Evolutionary conservation across 2,797 vertebrate species (phyloP), one percentile per base, ranked within the genome.

Genomic region (Yasuhikotakia modesta): DNA sequence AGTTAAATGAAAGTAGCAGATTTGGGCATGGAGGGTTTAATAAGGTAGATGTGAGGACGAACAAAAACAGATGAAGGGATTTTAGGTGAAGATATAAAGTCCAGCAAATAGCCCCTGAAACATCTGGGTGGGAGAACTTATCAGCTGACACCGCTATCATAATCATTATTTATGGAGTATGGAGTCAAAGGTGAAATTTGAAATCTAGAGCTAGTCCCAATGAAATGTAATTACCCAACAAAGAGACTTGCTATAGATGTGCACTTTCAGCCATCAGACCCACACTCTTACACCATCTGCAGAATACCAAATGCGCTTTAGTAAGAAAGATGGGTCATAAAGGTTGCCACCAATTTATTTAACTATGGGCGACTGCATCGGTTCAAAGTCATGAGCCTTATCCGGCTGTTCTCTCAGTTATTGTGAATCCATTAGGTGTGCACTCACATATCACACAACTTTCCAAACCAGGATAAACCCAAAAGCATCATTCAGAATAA

Each of bases 151-250:
- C 50, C 55, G 60, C 68, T 45, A 71, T 71, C 58, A 70, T 78
- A 68, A 78, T 71, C 68, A 65, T 81, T 76, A 81, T 81, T 76
- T 76, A 76, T 81, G 67, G 79, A 76, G 60, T 76, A 55, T 66
- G 39, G 50, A 73, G 73, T 76, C 67, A 79, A 87, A 91, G 87
- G 86, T 90, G 83, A 82, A 86, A 85, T 89, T 91, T 91, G 92
- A 91, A 93, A 88, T 90, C 91, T 90, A 90, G 89, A 84, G 87
- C 81, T 79, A 85, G 83, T 87, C 87, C 32, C 85, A 83, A 52
- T 85, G 88, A 88, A 94, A 90, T 70, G 83, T 89, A 90, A 87
- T 92, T 89, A 91, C 86, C 57, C 81, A 92, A 94, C 86, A 94
- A 93, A 93, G 86, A 68, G 85, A 32, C 48, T 89, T 75, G 4